Evolutionary conservation across 1,140 invertebrate species (phyloP).

Genomic region (Neocloeon triangulifer): DNA sequence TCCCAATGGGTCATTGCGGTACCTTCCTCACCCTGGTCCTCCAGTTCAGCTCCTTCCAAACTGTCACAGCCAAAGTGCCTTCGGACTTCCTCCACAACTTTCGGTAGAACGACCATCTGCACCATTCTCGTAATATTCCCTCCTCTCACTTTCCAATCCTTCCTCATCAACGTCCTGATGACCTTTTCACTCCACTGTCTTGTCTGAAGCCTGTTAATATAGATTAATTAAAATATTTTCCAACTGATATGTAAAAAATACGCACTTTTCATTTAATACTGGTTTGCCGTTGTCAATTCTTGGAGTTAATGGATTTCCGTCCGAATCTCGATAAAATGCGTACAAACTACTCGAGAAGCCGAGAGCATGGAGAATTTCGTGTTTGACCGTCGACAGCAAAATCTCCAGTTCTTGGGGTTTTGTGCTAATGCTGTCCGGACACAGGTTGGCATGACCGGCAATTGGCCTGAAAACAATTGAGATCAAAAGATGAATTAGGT

Average conservation of each 20-base stretch:
- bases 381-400: conserved; percentile 88
- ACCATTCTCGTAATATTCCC: conserved; percentile 50
- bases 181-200: conserved; percentile 86
- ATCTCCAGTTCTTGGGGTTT: conserved; percentile 82
- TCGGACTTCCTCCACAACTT: conserved; percentile 63
- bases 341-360: conserved; percentile 90
- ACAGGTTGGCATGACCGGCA: conserved; percentile 94
- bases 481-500: no score
- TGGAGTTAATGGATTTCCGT: conserved; percentile 64
- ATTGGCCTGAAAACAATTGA: conserved; percentile 70
- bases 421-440: conserved; percentile 83
- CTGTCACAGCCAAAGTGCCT: conserved; percentile 74
- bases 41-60: conserved; percentile 90
- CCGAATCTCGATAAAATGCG: conserved; percentile 75
- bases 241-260: conserved; percentile 10
- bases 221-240: neutral
- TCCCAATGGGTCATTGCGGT: conserved; percentile 97
- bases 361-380: conserved; percentile 94
- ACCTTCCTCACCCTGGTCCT: conserved; percentile 94
- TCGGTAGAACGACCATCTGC: conserved; percentile 80
- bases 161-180: conserved; percentile 48
- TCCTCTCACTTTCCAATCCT: conserved; percentile 63
- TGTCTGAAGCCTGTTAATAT: conserved; percentile 42
- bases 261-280: conserved; percentile 64
- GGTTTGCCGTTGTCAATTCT: conserved; percentile 72